Percentiles rank a stretch among this genome's conserved stretches.
These are phyloP conservation scores for Anticlea derivata DNA, from an alignment of 2,888 invertebrate species.

Conservation along the genomic window DNA sequence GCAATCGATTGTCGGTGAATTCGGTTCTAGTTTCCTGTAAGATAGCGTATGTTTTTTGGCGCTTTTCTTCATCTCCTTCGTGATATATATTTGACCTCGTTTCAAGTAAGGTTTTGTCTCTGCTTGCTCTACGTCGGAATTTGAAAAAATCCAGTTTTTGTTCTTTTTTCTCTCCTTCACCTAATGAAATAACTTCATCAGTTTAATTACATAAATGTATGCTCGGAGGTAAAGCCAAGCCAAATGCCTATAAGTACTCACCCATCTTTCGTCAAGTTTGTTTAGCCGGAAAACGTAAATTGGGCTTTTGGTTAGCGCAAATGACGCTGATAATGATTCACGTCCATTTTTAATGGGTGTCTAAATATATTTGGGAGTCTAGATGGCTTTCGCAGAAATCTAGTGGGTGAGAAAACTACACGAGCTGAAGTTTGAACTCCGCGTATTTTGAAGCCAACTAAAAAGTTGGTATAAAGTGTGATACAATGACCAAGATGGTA, in stretches of 20 bases:
- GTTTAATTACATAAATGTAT: not conserved
- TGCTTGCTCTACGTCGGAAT: slow-evolving; percentile 53
- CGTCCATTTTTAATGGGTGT: slow-evolving; percentile 30
- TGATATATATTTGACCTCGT: slow-evolving; percentile 39
- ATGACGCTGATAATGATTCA: slow-evolving; percentile 14
- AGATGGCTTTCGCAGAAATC: slow-evolving; percentile 41
- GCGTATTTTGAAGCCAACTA: slow-evolving; percentile 27
- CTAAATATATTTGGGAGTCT: slow-evolving; percentile 36
- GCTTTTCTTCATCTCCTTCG: slow-evolving; percentile 52
- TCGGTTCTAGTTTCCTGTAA: slow-evolving; percentile 68
- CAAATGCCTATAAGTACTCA: slow-evolving; percentile 14
- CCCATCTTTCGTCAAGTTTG: slow-evolving; percentile 21
- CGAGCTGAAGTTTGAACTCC: slow-evolving; percentile 7
- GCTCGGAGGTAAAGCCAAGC: not conserved
- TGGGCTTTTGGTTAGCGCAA: slow-evolving; percentile 9
- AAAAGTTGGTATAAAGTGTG: slow-evolving; percentile 37
- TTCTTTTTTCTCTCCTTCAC: slow-evolving; percentile 36
- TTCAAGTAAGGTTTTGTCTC: slow-evolving; percentile 44
- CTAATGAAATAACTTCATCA: slow-evolving; percentile 4
- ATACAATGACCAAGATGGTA: slow-evolving; percentile 42
- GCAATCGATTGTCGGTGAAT: slow-evolving; percentile 62
- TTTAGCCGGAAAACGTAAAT: slow-evolving; percentile 14
- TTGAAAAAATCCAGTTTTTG: slow-evolving; percentile 59
- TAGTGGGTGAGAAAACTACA: slow-evolving; percentile 35
- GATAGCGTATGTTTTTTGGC: slow-evolving; percentile 66